Evolutionary conservation across 2,113 vertebrate genomes (phyloP).

Genomic region (Lanius ludovicianus): DNA sequence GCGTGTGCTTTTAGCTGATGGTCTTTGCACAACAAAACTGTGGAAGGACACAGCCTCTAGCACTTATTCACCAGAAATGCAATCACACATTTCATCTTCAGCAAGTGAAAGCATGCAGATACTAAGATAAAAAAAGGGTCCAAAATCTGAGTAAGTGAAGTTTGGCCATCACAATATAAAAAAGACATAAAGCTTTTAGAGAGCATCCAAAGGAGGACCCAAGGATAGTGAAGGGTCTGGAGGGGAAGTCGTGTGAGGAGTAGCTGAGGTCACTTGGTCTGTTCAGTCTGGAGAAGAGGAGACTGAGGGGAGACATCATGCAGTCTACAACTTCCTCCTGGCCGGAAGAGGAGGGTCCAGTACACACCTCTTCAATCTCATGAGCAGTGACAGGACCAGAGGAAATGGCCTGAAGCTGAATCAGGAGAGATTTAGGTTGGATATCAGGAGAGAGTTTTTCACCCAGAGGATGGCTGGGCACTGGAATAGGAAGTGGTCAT

Average conservation of each 20-base stretch:
- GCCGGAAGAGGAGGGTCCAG: background rate
- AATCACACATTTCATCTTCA: background rate
- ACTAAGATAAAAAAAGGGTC: background rate
- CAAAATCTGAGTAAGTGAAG: background rate
- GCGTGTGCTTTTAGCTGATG: background rate
- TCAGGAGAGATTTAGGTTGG: background rate
- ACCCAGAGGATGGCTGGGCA: background rate
- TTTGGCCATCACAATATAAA: background rate
- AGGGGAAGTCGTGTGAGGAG: background rate
- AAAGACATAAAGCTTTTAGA: background rate
- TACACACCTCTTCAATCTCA: background rate
- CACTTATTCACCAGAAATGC: background rate
- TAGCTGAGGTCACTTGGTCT: background rate
- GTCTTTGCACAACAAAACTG: background rate
- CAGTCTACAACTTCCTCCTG: background rate
- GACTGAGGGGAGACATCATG: no score
- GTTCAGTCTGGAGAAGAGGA: background rate
- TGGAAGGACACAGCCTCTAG: background rate
- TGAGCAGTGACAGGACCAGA: background rate
- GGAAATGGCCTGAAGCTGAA: background rate
- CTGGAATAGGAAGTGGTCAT: background rate
- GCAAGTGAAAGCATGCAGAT: background rate
- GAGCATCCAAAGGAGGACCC: background rate
- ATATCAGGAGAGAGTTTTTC: background rate
- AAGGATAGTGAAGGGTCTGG: background rate